phyloP scores from a whole-genome alignment of 2,113 vertebrate species.

The Chionodraco myersi region DNA sequence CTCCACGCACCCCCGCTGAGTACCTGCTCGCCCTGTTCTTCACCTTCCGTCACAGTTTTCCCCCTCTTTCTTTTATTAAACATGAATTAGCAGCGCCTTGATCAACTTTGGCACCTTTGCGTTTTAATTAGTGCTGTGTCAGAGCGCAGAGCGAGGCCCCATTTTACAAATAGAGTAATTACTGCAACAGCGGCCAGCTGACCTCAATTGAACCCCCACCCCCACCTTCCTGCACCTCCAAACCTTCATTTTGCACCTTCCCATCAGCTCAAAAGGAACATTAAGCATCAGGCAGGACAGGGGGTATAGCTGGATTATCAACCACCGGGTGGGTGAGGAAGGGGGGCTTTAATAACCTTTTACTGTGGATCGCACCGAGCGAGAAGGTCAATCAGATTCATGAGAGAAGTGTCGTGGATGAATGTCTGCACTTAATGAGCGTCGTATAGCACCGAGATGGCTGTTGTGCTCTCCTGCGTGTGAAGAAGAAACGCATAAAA shows the following conservation, averaged over 20 bases:
- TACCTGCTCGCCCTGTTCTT: background rate
- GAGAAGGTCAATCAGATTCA: slow-evolving; percentile 83
- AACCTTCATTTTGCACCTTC: slow-evolving; percentile 30
- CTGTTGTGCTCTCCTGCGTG: slow-evolving; percentile 41
- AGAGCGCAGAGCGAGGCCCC: slow-evolving; percentile 20
- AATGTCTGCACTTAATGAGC: slow-evolving; percentile 67
- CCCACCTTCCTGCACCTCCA: slow-evolving; percentile 13
- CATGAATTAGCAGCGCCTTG: slow-evolving; percentile 50
- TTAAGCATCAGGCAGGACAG: slow-evolving; percentile 61
- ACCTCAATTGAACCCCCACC: slow-evolving; percentile 21
- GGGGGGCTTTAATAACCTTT: slow-evolving; percentile 71
- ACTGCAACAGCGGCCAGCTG: slow-evolving; percentile 36
- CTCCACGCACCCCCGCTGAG: background rate
- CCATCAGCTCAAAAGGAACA: slow-evolving; percentile 54
- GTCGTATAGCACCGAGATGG: slow-evolving; percentile 23
- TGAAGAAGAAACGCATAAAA: slow-evolving; percentile 57
- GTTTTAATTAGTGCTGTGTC: slow-evolving; percentile 65
- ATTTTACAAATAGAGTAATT: slow-evolving; percentile 64
- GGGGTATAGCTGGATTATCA: slow-evolving; percentile 48
- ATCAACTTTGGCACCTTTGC: slow-evolving; percentile 67
- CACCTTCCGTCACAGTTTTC: background rate
- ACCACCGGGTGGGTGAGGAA: slow-evolving; percentile 1
- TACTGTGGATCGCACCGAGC: slow-evolving; percentile 54
- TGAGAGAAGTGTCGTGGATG: slow-evolving; percentile 68
- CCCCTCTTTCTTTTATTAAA: slow-evolving; percentile 32